phyloP scores from a whole-genome alignment of 2,888 invertebrate genomes.

The Cataglyphis rosenhaueri region DNA sequence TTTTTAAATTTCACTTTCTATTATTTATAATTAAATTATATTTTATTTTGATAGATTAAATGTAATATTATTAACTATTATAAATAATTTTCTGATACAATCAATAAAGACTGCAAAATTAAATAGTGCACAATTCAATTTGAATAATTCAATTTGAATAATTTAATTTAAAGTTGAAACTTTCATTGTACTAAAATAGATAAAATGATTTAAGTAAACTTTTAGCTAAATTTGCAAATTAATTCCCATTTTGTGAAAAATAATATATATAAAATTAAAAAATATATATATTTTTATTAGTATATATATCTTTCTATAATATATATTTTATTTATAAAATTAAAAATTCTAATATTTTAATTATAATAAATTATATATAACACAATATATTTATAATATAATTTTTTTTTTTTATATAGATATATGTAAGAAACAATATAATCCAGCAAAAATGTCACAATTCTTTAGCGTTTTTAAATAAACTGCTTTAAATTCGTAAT shows the following conservation, averaged over 20 bases:
- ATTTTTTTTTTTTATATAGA: neutral
- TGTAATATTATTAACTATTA: neutral
- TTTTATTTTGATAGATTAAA: neutral
- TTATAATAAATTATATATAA: neutral
- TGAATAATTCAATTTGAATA: neutral
- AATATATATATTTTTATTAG: neutral
- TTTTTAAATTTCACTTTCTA: neutral
- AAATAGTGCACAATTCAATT: neutral
- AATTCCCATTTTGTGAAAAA: neutral
- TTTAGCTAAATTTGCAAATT: neutral
- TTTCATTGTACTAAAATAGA: neutral
- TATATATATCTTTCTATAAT: neutral
- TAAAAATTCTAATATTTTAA: neutral
- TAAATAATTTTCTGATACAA: neutral
- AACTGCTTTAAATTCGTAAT: neutral
- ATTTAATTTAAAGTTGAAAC: neutral
- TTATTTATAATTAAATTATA: neutral
- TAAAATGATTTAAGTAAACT: neutral
- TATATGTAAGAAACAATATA: neutral
- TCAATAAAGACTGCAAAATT: neutral
- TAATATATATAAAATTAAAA: conserved; percentile 6
- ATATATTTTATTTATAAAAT: neutral
- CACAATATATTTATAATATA: neutral
- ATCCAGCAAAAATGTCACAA: neutral
- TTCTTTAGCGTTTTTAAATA: neutral